Base-by-base conservation (phyloP, 2,888 invertebrate genomes). In the Cecidostiba fungosa region DNA sequence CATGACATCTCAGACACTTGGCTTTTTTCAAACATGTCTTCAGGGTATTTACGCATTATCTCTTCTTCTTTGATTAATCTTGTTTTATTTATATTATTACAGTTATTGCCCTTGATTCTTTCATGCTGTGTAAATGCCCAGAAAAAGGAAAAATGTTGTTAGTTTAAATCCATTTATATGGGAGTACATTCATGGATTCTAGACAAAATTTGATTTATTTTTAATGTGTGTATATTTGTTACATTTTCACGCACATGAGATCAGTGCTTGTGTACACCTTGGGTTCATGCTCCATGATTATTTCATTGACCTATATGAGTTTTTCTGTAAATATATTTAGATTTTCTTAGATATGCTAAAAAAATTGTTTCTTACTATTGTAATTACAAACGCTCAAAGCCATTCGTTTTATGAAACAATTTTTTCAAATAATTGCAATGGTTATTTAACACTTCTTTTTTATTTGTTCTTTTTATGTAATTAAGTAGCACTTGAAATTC, bases 1-100 rank as follows among this genome's bases (percentile, higher is more conserved):
- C 95, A 96, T 91, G 94, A 96, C 88, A 95, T 97, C 69, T 92
- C 91, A 91, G 92, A 93, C 92, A 97, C 98, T 69, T 98, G 98
- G 98, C 95, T 98, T 92, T 97, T 97, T 93, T 94, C 96, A 90
- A 97, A 98, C 94, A 95, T 97, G 89, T 96, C 97, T 70, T 95
- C 97, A 88, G 96, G 97, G 96, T 97, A 95, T 92, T 91, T 91
- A 89, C 88, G 88, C 88, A 82, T 89, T 85, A 84, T 85, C 54
- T 59, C 54, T 23, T 87, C 84, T 76, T 69, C 77, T 4, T 77
- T 19, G 84, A 84, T 86, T 87, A 43, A 43, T 87, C 76, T 69
- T 66, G n/a, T 47, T 47, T 70, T 62, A 69, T 39, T 19, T 69
- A 29, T 54, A 43, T 23, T 77, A 23, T 76, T 62, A n/a, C n/a